Conservation (phyloP, 2,797 vertebrate genomes). For the Melopsittacus undulatus region DNA sequence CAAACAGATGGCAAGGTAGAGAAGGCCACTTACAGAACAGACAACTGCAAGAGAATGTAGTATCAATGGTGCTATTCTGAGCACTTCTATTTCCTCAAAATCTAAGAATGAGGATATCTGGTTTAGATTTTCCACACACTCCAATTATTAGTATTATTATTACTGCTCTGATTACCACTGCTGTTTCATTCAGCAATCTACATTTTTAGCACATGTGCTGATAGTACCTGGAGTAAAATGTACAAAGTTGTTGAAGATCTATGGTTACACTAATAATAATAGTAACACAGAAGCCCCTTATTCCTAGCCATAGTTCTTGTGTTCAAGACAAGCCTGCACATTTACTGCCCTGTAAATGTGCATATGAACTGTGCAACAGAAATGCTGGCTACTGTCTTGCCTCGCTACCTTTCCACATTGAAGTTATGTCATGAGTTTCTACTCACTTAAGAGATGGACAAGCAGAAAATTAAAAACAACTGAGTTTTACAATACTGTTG, state of each 20-base stretch:
- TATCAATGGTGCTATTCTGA: neutral
- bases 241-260: neutral
- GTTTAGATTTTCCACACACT: neutral
- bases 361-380: neutral
- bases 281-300: neutral
- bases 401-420: neutral
- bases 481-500: neutral
- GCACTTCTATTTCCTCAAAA: neutral
- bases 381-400: neutral
- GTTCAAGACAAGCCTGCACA: neutral
- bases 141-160: neutral
- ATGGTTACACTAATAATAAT: accelerated
- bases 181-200: neutral
- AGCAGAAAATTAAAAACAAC: neutral
- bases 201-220: neutral
- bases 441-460: neutral
- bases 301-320: neutral
- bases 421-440: neutral
- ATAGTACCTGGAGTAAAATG: neutral
- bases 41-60: no score
- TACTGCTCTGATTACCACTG: neutral
- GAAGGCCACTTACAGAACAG: neutral
- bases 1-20: neutral
- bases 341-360: neutral
- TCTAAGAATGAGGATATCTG: neutral